Conservation (phyloP, 2,113 vertebrate species). For the Gallinago media region DNA sequence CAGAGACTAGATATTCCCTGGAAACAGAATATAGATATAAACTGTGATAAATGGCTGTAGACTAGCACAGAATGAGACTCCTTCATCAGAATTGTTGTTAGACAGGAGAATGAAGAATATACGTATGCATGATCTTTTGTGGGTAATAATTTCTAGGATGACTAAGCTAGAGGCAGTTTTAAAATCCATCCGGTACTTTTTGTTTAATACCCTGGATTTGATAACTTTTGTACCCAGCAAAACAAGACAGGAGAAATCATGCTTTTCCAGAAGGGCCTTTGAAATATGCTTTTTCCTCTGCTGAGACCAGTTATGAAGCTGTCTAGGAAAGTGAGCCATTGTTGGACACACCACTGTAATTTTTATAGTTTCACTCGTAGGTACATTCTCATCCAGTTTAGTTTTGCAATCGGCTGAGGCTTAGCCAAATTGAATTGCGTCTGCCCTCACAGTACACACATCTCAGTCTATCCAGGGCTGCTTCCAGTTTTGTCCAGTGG, state of each 20-base stretch:
- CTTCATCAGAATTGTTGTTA: not conserved
- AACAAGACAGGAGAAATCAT: not conserved
- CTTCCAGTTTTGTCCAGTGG: not conserved
- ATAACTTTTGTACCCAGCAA: not conserved
- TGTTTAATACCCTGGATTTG: not conserved
- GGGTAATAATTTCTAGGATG: not conserved
- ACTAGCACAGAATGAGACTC: not conserved
- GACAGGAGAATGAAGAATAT: not conserved
- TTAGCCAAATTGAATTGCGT: not conserved
- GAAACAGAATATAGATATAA: not conserved
- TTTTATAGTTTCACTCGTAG: constrained; percentile 28
- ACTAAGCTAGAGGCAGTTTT: not conserved
- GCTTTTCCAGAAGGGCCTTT: not conserved
- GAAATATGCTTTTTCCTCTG: not conserved
- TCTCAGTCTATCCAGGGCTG: not conserved
- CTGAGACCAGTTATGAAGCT: not conserved
- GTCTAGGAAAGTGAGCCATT: constrained; percentile 45
- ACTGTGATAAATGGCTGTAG: not conserved
- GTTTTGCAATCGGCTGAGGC: constrained; percentile 37
- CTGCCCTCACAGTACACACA: not conserved
- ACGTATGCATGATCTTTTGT: not conserved
- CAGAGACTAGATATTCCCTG: not conserved
- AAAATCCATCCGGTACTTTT: not conserved
- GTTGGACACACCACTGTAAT: not conserved
- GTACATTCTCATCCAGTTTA: not conserved